Evolutionary conservation across 2,797 vertebrate species (phyloP), one percentile per base, ranked within the genome.

Genomic region (Sebastes nivosus): DNA sequence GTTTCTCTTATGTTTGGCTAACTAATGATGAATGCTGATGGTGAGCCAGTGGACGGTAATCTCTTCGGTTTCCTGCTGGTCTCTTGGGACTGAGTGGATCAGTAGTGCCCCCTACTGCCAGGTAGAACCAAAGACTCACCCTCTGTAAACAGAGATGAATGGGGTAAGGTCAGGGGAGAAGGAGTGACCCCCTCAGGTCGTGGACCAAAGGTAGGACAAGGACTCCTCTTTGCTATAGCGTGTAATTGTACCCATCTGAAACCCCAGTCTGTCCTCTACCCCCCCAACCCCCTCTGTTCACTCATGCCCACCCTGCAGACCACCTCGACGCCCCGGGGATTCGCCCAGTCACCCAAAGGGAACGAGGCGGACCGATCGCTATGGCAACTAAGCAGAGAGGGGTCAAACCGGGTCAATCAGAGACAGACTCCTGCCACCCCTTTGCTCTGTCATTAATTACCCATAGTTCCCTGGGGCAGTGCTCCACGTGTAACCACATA

Each of bases 331-430:
- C 93, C 82, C 89, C 80, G 25, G 90, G 91, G 89, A 80, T 75
- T 84, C 52, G 3, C 69, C 86, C 85, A 82, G 79, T 94, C 91
- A 91, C 72, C 92, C 90, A 68, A 61, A 90, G 87, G 83, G 81
- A 90, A 86, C 8, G 5, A 77, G 72, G 65, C 82, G 88, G 79
- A 72, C 89, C 73, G 36, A 72, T 94, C 79, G 38, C 90, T 27
- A 76, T 83, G 82, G 90, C 72, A 87, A 93, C 92, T 80, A 87
- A 91, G 82, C 85, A 32, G 52, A 2, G 24, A 80, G 42, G 89
- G 94, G 94, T 95, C 92, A 93, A 70, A 84, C 32, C 22, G 18
- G 92, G 91, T 95, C 94, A 95, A 94, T 93, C 86, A 84, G 87
- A 91, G 86, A 90, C 92, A 95, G 91, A 92, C 71, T 89, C 67